Percentiles rank a stretch among this genome's conserved stretches.
Conservation (phyloP, 2,113 vertebrate species). For the Smithornis capensis region DNA sequence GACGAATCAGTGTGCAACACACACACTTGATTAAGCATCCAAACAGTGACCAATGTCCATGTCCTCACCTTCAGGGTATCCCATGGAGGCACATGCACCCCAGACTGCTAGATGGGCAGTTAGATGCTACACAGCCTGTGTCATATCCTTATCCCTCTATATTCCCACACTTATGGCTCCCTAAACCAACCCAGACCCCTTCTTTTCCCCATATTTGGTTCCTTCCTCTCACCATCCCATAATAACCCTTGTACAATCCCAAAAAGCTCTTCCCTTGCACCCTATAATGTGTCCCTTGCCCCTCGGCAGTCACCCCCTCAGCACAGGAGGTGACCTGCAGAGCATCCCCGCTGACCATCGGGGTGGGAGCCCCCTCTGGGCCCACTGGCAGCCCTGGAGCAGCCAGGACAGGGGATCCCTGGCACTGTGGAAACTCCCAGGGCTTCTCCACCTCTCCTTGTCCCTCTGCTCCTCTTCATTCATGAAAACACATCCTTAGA, state of each 20-base stretch:
- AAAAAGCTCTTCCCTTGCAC: neutral
- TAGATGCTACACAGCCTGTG: neutral
- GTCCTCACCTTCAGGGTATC: neutral
- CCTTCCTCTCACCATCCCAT: neutral
- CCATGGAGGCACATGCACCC: neutral
- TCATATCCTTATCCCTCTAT: neutral
- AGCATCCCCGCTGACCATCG: too few relatives aligned
- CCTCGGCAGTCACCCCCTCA: neutral
- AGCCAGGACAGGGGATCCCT: fast-evolving
- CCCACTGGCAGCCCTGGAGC: neutral
- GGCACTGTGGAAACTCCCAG: neutral
- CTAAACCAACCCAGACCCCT: neutral
- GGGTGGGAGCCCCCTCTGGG: neutral
- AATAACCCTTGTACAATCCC: neutral
- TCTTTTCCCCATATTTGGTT: neutral
- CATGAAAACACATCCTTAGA: neutral
- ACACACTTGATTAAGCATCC: neutral
- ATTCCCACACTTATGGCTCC: neutral
- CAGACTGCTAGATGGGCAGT: neutral
- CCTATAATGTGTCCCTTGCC: fast-evolving
- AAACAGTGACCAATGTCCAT: neutral
- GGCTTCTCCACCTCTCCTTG: neutral
- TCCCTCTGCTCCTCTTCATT: neutral
- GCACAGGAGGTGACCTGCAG: neutral
- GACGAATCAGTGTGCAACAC: neutral